Evolutionary conservation across 2,113 vertebrate species (phyloP).

Genomic region (Calidris pugnax): DNA sequence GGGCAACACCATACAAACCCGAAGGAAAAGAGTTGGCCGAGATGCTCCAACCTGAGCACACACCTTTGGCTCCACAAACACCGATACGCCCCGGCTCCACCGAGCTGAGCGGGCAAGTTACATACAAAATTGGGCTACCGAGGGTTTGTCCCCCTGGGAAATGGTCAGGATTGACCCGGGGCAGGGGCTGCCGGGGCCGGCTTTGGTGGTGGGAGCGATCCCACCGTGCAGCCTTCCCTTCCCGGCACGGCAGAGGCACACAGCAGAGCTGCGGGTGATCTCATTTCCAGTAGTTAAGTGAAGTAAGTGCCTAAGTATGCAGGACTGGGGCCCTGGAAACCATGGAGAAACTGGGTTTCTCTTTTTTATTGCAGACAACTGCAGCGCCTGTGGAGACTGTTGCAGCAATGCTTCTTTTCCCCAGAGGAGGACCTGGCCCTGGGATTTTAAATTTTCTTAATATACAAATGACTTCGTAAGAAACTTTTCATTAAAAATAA

Average conservation of each 20-base stretch:
- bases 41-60: accelerated
- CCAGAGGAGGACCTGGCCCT: slow-evolving; percentile 18
- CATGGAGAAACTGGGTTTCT: slow-evolving; percentile 54
- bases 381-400: slow-evolving; percentile 15
- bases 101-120: neutral
- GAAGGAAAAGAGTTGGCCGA: neutral
- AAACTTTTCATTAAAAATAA: slow-evolving; percentile 36
- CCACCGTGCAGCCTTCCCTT: neutral
- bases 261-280: slow-evolving; percentile 54
- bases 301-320: slow-evolving; percentile 69
- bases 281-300: slow-evolving; percentile 71
- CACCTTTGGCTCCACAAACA: neutral
- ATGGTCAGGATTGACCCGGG: neutral
- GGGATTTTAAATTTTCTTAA: slow-evolving; percentile 18
- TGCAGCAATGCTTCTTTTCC: slow-evolving; percentile 29
- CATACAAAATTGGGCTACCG: neutral
- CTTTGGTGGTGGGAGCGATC: neutral
- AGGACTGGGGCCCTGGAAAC: slow-evolving; percentile 62
- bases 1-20: neutral
- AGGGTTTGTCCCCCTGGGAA: neutral
- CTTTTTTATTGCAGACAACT: slow-evolving; percentile 65
- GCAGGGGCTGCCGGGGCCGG: neutral
- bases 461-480: neutral
- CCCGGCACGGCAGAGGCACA: slow-evolving; percentile 27
- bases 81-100: accelerated